Evolutionary conservation across 2,113 vertebrate genomes (phyloP), one percentile per base, ranked within the genome.

Genomic region (Tretioscincus oriximinensis): DNA sequence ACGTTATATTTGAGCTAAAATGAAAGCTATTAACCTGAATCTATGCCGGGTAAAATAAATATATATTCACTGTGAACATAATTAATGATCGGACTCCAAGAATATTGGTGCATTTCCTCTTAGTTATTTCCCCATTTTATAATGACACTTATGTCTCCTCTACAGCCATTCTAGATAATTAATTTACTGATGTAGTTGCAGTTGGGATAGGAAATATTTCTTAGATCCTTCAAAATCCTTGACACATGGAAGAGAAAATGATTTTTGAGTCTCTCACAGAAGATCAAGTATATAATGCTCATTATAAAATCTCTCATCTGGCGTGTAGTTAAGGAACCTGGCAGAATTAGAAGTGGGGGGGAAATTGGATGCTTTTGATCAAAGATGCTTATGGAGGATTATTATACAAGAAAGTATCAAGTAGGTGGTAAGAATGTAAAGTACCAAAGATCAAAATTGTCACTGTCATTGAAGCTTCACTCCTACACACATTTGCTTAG

Each of bases 321-420:
- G 80, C 66, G 26, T 58, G 28, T 35, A 67, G 79, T 81, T 66
- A 79, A 10, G 2, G 83, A 88, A 80, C 58, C 73, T 85, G 80
- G 63, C 76, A 81, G 84, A 78, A 69, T 10, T 82, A n/a, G 64
- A 75, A 71, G 84, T 78, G 83, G 87, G 81, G 84, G 78, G 82
- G 86, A 80, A 83, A 70, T 83, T 84, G 74, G 75, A 31, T 87
- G 80, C 70, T 88, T 89, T 91, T 90, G 76, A 84, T 80, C 78
- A 81, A 70, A 80, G 81, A n/a, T 88, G 66, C 16, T 83, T 70
- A 60, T 71, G 73, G 80, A 83, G 79, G 86, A 80, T 76, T 82
- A 76, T 75, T 81, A 78, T 58, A 26, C 45, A 82, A 75, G 73
- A 83, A 80, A 49, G 9, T 85, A 60, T 65, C 61, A 76, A 66